Percentiles rank a stretch among this genome's conserved stretches.
phyloP scores from a whole-genome alignment of 2,797 vertebrate genomes.

The Lindbergichthys nudifrons region DNA sequence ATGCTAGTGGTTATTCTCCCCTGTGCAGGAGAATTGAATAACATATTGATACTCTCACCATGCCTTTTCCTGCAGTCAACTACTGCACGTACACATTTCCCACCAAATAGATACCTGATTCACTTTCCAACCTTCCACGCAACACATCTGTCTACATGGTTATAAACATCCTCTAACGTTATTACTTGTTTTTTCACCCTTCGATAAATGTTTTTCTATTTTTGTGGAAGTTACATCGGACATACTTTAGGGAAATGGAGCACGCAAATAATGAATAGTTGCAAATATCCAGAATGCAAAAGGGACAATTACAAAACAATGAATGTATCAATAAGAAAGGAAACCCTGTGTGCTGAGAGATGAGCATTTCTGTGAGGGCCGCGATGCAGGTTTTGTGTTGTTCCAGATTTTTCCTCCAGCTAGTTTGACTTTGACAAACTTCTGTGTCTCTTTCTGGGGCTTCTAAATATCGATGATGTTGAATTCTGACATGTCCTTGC shows the following conservation, averaged over 20 bases:
- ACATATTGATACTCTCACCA: neutral
- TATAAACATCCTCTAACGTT: constrained; percentile 21
- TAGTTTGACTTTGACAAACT: constrained; percentile 21
- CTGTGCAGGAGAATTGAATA: no score
- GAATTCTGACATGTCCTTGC: constrained; percentile 53
- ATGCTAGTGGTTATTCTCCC: no score
- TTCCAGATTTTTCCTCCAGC: constrained; percentile 33
- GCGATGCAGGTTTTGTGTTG: constrained; percentile 41
- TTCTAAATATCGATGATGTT: constrained; percentile 37
- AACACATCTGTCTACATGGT: constrained; percentile 24
- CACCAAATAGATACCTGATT: constrained; percentile 8
- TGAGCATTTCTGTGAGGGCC: constrained; percentile 36
- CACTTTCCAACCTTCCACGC: constrained; percentile 26
- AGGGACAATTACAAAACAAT: constrained; percentile 34
- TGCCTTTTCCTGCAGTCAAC: constrained; percentile 6
- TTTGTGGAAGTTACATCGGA: constrained; percentile 18
- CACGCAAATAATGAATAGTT: constrained; percentile 31
- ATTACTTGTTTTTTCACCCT: constrained; percentile 35
- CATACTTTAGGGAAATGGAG: constrained; percentile 22
- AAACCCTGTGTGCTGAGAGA: constrained; percentile 47
- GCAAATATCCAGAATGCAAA: constrained; percentile 44
- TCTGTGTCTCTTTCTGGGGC: constrained; percentile 19
- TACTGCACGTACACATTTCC: constrained; percentile 11
- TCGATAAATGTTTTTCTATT: constrained; percentile 15
- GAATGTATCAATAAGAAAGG: constrained; percentile 21